These are phyloP conservation scores for Drosophila sp. DNA, from an alignment of 1,140 invertebrate genomes.

Conservation along the genomic window DNA sequence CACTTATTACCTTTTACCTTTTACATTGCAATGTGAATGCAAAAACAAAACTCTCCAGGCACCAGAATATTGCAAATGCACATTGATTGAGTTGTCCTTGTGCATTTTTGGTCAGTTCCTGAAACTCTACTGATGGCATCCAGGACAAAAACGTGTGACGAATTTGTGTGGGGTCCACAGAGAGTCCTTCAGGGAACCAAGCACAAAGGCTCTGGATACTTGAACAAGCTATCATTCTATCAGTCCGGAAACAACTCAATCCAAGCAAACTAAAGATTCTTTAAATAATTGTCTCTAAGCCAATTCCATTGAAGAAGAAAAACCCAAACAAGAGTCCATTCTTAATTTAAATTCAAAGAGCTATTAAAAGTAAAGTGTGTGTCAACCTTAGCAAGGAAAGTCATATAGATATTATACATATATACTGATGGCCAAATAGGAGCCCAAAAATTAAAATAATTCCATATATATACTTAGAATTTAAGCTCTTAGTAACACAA, in stretches of 20 bases:
- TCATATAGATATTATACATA: no score
- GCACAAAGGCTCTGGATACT: conserved; percentile 14
- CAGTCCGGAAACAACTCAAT: conserved; percentile 43
- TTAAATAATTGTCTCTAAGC: background rate
- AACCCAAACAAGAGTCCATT: background rate
- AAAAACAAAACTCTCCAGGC: conserved; percentile 43
- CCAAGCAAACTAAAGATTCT: conserved; percentile 1
- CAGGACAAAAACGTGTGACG: background rate
- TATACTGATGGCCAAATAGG: no score
- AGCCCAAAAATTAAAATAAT: no score
- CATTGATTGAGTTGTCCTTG: conserved; percentile 71
- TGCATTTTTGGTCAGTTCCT: conserved; percentile 9
- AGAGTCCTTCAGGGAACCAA: conserved; percentile 28
- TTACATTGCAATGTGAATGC: conserved; percentile 27
- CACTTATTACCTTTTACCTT: conserved; percentile 30
- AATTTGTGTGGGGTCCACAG: conserved; percentile 22
- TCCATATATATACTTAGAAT: no score
- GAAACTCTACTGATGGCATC: conserved; percentile 27
- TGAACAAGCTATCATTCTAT: conserved; percentile 6
- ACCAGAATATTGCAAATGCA: conserved; percentile 37
- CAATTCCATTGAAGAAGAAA: background rate
- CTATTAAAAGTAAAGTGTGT: background rate
- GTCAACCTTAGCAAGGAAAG: no score
- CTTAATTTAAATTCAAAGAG: background rate
- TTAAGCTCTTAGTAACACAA: no score